Evolutionary conservation across 2,797 vertebrate species (phyloP).

Genomic region (Platyrinchus mystaceus): DNA sequence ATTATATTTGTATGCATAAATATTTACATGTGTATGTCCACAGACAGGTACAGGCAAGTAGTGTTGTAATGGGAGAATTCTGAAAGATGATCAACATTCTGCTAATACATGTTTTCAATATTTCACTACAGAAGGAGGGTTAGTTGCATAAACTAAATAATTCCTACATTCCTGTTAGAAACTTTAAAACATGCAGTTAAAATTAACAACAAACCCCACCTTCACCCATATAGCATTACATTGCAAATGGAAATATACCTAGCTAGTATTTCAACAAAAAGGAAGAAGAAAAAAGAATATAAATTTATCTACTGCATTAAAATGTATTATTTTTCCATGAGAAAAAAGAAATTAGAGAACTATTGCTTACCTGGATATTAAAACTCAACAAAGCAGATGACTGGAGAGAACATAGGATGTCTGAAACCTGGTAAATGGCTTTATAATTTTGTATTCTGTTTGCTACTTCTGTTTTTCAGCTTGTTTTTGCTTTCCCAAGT

Average conservation of each 20-base stretch:
- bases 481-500: background rate
- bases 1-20: rapidly evolving
- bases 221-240: background rate
- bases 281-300: background rate
- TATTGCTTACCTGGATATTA: background rate
- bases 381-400: background rate
- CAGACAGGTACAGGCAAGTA: rapidly evolving
- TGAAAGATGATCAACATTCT: background rate
- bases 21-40: rapidly evolving
- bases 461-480: background rate
- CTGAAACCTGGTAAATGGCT: background rate
- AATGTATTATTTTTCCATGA: background rate
- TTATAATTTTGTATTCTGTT: background rate
- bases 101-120: background rate
- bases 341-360: background rate
- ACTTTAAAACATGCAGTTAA: background rate
- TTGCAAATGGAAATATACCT: background rate
- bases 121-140: background rate
- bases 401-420: background rate
- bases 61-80: background rate
- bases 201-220: background rate
- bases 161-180: background rate
- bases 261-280: background rate
- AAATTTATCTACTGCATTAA: background rate
- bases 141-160: background rate